Evolutionary conservation across 1,140 invertebrate genomes (phyloP), one percentile per base, ranked within the genome.

Genomic region (Zaprionus gabonicus): DNA sequence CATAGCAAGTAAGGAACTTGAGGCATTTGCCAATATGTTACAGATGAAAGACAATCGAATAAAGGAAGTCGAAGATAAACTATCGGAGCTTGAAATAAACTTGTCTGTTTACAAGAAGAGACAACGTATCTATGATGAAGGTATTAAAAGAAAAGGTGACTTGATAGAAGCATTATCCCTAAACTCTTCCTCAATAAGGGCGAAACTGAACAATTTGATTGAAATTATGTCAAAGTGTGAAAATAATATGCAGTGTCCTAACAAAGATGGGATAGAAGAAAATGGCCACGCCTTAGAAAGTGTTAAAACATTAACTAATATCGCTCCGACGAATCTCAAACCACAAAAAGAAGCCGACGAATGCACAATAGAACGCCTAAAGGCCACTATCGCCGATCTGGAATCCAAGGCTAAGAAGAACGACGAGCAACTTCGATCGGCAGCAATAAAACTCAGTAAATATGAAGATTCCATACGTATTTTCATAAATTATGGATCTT

Each of bases 21-120:
- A 55, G 15, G 51, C 1, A 15, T 27, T 55, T 27, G 5, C 51
- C 6, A 27, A 27, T 27, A 25, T 55, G 13, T 2, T 55, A 27
- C 51, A 55, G 15, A 31, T 34, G 1, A 57, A 34, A 34, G 55
- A 34, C 17, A 34, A 57, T 57, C 15, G 34, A n/a, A 57, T 57
- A 36, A 36, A 34, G 55, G n/a, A 36, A 7, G 2, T 17, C 7
- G 5, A 57, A 36, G 31, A 57, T 20, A 57, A 31, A 20, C n/a
- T 34, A 23, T 34, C 31, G 1, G 55, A 57, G 55, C 15, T 57
- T 31, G 31, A 57, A 57, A 36, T 36, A 57, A 36, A 34, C 2
- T 28, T 55, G 6, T 27, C 12, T 4, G 12, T n/a, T 27, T 27
- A 55, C 25, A 28, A 55, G 0, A 5, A 55, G 1, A 25, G 51